Evolutionary conservation across 2,113 vertebrate species (phyloP).

Genomic region (Oncorhynchus gorbuscha): DNA sequence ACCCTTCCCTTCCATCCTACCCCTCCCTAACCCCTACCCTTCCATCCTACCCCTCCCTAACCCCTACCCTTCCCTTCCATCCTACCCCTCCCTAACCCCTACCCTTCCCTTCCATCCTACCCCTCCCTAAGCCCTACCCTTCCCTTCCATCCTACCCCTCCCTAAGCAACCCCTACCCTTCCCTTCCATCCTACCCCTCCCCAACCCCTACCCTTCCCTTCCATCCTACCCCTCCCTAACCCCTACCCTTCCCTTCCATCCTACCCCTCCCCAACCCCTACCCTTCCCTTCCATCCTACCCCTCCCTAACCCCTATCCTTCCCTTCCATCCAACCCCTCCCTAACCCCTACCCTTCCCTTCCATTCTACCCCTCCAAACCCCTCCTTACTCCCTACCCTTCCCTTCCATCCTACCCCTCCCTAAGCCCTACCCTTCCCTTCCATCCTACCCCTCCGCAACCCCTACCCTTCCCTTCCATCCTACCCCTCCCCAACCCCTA

Average conservation of each 20-base stretch:
- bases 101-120: rapidly evolving
- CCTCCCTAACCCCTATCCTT: rapidly evolving
- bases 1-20: no score
- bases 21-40: no score
- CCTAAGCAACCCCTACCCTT: rapidly evolving
- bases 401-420: rapidly evolving
- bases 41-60: rapidly evolving
- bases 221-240: rapidly evolving
- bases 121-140: rapidly evolving
- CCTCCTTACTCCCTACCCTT: no score
- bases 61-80: no score
- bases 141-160: no score
- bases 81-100: rapidly evolving
- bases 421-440: rapidly evolving
- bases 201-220: rapidly evolving
- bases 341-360: rapidly evolving
- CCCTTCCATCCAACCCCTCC: rapidly evolving
- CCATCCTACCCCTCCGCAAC: no score
- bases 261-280: rapidly evolving
- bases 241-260: no score
- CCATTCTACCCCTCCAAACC: rapidly evolving
- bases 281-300: rapidly evolving
- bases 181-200: no score
- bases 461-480: no score
- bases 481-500: no score